These are phyloP conservation scores for Chlorops oryzae DNA, from an alignment of 1,140 invertebrate species.

Conservation along the genomic window DNA sequence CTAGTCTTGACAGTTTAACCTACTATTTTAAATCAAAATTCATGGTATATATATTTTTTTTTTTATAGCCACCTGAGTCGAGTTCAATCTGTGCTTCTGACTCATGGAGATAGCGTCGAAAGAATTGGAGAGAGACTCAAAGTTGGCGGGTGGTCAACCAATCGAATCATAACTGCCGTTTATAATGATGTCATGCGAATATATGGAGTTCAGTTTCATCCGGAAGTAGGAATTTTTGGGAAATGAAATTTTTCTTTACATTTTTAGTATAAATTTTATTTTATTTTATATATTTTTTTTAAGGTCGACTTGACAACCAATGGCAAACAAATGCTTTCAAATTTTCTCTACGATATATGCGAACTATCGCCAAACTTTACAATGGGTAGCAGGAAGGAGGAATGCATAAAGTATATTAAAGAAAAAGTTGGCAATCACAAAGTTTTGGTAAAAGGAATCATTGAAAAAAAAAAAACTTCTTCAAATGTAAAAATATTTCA, in stretches of 20 bases:
- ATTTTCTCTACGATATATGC: constrained; percentile 90
- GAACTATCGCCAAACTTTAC: constrained; percentile 84
- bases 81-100: constrained; percentile 85
- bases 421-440: constrained; percentile 86
- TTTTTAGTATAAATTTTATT: constrained; percentile 1
- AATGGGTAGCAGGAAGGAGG: constrained; percentile 77
- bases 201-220: constrained; percentile 98
- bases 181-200: constrained; percentile 84
- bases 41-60: constrained; percentile 2
- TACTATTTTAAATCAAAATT: not conserved
- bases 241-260: constrained; percentile 1
- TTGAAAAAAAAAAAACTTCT: not conserved
- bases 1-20: not conserved
- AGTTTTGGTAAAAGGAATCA: constrained; percentile 69
- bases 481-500: constrained; percentile 3
- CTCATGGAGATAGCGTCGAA: constrained; percentile 94
- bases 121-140: constrained; percentile 82
- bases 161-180: constrained; percentile 79
- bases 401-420: constrained; percentile 90
- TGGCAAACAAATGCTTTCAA: constrained; percentile 85
- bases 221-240: constrained; percentile 56
- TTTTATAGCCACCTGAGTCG: constrained; percentile 73
- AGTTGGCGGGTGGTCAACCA: constrained; percentile 74
- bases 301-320: constrained; percentile 88
- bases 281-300: constrained; percentile 7